A percentile compares a stretch with the other conserved stretches of the same genome.
These are phyloP conservation scores for Propithecus perrieri DNA, from an alignment of 2,797 vertebrate species.

Conservation along the genomic window DNA sequence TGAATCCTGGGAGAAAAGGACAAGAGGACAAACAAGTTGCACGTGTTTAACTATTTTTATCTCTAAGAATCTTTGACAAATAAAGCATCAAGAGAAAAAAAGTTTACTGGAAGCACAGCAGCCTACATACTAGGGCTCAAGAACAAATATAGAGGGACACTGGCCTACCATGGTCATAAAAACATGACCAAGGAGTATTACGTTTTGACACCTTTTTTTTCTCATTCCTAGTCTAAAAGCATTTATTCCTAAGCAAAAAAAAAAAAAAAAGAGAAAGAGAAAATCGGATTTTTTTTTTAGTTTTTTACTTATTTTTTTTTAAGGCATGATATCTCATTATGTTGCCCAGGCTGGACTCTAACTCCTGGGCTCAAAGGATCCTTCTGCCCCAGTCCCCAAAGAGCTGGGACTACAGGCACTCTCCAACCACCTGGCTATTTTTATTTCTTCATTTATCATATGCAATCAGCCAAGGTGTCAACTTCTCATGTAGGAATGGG, in stretches of 20 bases:
- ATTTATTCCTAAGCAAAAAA: neutral
- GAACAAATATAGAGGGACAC: neutral
- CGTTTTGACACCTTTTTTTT: neutral
- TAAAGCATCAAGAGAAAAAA: neutral
- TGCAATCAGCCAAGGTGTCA: neutral
- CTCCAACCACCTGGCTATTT: neutral
- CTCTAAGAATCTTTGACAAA: constrained; percentile 41
- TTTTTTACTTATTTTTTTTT: neutral
- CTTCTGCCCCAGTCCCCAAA: neutral
- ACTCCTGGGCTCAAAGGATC: neutral
- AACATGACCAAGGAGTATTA: neutral
- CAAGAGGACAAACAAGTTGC: neutral
- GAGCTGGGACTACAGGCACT: neutral
- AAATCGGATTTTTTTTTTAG: neutral
- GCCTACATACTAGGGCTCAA: neutral
- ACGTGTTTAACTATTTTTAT: constrained; percentile 45
- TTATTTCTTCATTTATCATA: neutral
- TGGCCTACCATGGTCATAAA: neutral
- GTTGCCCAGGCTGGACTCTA: neutral
- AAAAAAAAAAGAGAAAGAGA: neutral
- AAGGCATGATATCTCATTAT: neutral
- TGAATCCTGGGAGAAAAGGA: neutral
- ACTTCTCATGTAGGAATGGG: neutral
- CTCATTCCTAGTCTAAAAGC: neutral
- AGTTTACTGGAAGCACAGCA: neutral